Evolutionary conservation across 1,140 invertebrate species (phyloP).

Genomic region (Tetramorium parvispinum): DNA sequence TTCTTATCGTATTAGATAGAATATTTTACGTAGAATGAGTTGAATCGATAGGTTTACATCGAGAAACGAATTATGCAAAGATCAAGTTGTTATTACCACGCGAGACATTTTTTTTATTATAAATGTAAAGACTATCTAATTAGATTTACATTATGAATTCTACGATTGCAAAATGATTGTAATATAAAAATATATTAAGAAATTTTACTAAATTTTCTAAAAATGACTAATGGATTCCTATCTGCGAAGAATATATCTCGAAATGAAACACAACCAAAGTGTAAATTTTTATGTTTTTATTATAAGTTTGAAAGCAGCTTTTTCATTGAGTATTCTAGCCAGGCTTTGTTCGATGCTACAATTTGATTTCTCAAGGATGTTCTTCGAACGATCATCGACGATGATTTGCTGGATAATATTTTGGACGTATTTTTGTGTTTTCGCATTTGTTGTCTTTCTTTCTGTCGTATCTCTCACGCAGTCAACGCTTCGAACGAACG

Average conservation of each 20-base stretch:
- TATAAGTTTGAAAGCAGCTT: constrained; percentile 78
- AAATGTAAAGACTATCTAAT: background rate
- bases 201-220: no score
- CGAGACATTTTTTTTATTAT: constrained; percentile 6
- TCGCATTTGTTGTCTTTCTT: background rate
- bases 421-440: constrained; percentile 50
- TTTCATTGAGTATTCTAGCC: constrained; percentile 76
- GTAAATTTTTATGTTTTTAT: constrained; percentile 72
- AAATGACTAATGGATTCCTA: no score
- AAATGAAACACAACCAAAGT: constrained; percentile 11
- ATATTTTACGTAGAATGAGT: background rate
- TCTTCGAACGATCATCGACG: constrained; percentile 70
- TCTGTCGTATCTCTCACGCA: background rate
- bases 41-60: background rate
- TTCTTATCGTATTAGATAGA: background rate
- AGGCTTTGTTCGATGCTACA: constrained; percentile 77
- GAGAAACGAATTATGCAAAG: background rate
- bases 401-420: constrained; percentile 48
- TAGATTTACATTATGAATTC: background rate
- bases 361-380: constrained; percentile 72
- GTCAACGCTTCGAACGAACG: constrained; percentile 28
- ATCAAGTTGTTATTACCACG: background rate
- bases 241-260: background rate
- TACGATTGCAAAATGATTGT: background rate
- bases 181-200: constrained; percentile 1